Conservation (phyloP, 2,113 vertebrate species). For the Polypterus senegalus region DNA sequence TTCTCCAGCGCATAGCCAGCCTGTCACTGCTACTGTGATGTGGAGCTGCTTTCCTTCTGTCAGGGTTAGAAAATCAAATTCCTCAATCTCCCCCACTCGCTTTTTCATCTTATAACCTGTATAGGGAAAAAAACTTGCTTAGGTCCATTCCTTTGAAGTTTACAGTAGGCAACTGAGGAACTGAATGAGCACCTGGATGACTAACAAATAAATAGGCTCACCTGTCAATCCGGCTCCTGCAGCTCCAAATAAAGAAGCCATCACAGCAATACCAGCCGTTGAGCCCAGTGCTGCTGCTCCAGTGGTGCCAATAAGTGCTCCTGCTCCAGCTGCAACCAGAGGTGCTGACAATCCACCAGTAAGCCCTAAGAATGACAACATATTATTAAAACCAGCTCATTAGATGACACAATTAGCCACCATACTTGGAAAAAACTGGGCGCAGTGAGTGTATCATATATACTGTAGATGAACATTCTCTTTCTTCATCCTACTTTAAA, state of each 20-base stretch:
- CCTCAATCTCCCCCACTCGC: constrained; percentile 85
- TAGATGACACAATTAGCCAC: no score
- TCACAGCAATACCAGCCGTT: constrained; percentile 76
- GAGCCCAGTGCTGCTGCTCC: constrained; percentile 85
- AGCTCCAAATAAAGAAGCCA: constrained; percentile 86
- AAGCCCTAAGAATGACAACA: constrained; percentile 56
- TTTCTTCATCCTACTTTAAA: no score
- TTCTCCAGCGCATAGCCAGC: constrained; percentile 85
- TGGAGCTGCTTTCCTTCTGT: constrained; percentile 77
- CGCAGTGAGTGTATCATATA: no score
- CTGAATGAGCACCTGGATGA: not conserved
- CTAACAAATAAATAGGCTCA: constrained; percentile 23
- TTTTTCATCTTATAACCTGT: constrained; percentile 98
- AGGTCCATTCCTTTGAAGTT: no score
- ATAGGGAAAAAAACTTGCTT: not conserved
- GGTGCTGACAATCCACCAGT: constrained; percentile 91
- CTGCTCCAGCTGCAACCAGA: constrained; percentile 74
- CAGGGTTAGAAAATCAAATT: constrained; percentile 87
- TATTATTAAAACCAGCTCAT: no score
- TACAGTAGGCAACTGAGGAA: not conserved
- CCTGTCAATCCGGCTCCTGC: constrained; percentile 88
- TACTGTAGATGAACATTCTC: no score
- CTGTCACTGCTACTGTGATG: constrained; percentile 79
- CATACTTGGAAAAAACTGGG: no score
- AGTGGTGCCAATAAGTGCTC: constrained; percentile 71